Percentiles rank a stretch among this genome's conserved stretches.
phyloP scores from a whole-genome alignment of 1,140 invertebrate species.

The Goniozus legneri region DNA sequence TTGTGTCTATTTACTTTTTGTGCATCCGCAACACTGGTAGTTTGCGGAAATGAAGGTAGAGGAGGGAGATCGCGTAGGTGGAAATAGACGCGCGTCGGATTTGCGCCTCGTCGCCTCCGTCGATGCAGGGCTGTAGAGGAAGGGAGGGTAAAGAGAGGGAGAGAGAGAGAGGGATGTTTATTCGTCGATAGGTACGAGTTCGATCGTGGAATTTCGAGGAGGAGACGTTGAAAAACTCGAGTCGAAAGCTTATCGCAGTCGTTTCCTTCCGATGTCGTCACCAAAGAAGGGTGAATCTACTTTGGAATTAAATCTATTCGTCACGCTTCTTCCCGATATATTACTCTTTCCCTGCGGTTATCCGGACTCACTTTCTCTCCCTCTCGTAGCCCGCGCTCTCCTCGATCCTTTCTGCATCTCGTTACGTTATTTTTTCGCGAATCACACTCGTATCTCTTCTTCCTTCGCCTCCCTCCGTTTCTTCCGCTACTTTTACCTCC shows the following conservation, averaged over 20 bases:
- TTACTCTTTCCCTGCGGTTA: not conserved
- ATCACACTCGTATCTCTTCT: too few relatives aligned
- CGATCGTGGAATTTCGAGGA: conserved; percentile 21
- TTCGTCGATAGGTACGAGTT: conserved; percentile 21
- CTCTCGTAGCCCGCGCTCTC: conserved; percentile 3
- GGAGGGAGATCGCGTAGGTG: conserved; percentile 3
- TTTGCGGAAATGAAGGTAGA: not conserved
- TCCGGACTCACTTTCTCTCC: conserved; percentile 4
- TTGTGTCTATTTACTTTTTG: too few relatives aligned
- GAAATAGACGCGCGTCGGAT: conserved; percentile 12
- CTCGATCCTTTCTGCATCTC: not conserved
- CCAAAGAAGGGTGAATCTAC: conserved; percentile 24
- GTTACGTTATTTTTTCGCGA: not conserved
- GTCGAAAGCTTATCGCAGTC: conserved; percentile 22
- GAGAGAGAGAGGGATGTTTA: conserved; percentile 20
- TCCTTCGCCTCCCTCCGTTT: too few relatives aligned
- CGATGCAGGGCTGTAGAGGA: too few relatives aligned
- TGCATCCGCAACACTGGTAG: too few relatives aligned
- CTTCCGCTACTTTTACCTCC: too few relatives aligned
- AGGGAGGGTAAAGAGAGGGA: conserved; percentile 22
- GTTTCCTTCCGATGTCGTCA: conserved; percentile 1
- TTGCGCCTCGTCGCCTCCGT: conserved; percentile 28
- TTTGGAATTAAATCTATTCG: conserved; percentile 36
- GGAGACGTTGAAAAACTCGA: conserved; percentile 18
- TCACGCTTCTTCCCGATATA: conserved; percentile 15